These are phyloP conservation scores for Gadus chalcogrammus DNA, from an alignment of 2,113 vertebrate genomes.

Conservation along the genomic window DNA sequence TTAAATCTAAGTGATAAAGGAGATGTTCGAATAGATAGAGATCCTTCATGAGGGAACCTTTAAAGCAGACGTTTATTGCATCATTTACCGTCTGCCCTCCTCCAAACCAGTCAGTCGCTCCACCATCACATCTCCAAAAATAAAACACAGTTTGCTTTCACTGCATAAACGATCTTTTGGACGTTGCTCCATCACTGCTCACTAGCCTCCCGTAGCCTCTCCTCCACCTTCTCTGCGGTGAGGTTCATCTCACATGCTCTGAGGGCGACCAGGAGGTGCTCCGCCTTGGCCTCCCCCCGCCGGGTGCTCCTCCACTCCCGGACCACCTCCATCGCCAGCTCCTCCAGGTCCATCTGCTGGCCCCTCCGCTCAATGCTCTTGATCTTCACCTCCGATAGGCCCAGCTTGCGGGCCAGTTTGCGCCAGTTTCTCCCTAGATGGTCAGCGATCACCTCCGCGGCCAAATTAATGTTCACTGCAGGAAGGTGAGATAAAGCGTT, in stretches of 20 bases:
- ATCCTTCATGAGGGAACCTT: no score
- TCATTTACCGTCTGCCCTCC: no score
- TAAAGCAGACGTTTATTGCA: no score
- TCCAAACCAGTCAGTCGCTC: no score
- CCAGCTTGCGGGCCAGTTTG: conserved; percentile 72
- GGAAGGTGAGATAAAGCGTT: not conserved
- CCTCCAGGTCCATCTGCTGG: conserved; percentile 57
- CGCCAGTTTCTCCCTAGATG: conserved; percentile 76
- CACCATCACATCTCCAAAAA: no score
- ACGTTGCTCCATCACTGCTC: not conserved
- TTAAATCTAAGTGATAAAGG: no score
- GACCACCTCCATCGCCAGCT: conserved; percentile 71
- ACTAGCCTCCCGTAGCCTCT: conserved; percentile 13
- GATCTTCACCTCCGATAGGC: conserved; percentile 65
- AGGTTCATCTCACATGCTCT: conserved; percentile 70
- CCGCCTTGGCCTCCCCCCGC: conserved; percentile 52
- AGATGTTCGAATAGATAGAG: no score
- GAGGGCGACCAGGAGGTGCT: conserved; percentile 70
- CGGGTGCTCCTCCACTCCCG: conserved; percentile 71
- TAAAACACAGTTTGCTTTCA: no score
- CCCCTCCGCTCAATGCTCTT: conserved; percentile 61
- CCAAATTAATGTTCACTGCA: conserved; percentile 68
- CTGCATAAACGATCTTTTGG: not conserved
- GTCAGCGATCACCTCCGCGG: conserved; percentile 62
- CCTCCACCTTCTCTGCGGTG: conserved; percentile 76